phyloP scores from a whole-genome alignment of 2,113 vertebrate genomes.

The Labeo rohita region DNA sequence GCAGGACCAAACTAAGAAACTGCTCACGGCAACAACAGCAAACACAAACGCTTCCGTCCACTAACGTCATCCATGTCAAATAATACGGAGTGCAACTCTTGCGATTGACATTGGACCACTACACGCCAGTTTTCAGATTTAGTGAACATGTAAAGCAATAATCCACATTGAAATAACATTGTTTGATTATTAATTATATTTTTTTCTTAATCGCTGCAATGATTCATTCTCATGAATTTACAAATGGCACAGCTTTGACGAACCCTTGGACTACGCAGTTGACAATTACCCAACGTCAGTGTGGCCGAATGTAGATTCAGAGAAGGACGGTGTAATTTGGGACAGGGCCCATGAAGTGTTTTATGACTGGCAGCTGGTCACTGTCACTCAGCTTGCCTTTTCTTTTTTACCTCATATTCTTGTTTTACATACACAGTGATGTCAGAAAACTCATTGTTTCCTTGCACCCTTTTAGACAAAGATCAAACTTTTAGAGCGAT shows the following conservation, averaged over 20 bases:
- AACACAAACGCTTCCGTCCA: neutral
- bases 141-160: conserved; percentile 16
- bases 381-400: neutral
- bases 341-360: conserved; percentile 54
- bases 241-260: neutral
- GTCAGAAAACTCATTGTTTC: neutral
- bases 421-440: neutral
- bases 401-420: neutral
- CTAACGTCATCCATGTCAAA: neutral
- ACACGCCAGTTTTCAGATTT: neutral
- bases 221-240: neutral
- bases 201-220: neutral
- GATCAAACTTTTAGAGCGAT: neutral
- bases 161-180: neutral
- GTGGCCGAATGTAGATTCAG: neutral
- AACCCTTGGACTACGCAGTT: neutral
- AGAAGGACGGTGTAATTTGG: conserved; percentile 37
- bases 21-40: neutral
- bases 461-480: neutral
- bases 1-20: conserved; percentile 3
- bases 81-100: neutral
- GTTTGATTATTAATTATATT: neutral
- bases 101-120: neutral
- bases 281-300: neutral
- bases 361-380: conserved; percentile 69